Evolutionary conservation across 2,113 vertebrate genomes (phyloP), one percentile per base, ranked within the genome.

Genomic region (Anarrhichthys ocellatus): DNA sequence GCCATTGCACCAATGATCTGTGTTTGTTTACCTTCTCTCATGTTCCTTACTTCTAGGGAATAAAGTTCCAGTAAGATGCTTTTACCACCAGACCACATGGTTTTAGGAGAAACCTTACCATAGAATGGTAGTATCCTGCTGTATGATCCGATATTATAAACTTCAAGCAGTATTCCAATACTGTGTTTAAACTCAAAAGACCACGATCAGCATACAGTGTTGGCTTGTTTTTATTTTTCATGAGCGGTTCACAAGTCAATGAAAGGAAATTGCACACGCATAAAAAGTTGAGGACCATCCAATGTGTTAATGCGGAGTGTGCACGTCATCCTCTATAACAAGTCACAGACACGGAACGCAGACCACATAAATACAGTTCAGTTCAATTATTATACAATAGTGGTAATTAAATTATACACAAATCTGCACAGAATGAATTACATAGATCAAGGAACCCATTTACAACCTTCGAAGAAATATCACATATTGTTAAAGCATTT

Each of bases 281-380:
- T 63, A 73, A 82, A 89, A 86, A 73, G 88, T 87, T 54, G 58
- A 86, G 75, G 80, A 81, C 42, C 80, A 73, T 68, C 56, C 76
- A 63, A 59, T 64, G 66, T 59, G 46, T 82, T 67, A 34, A 74
- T 73, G 64, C 4, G 68, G 78, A 82, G 85, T 70, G 85, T 84
- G 83, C 82, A 85, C 42, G 76, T 88, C 27, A 34, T 84, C 70
- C 70, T 77, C 42, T 27, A 65, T 69, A 82, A 78, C 73, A 88
- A 83, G 88, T 77, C 87, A 91, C 56, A 59, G 54, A 58, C 88
- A 91, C 54, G 86, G 76, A 83, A 87, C 64, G 77, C 84, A 64
- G 70, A 85, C 73, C 85, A 92, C 87, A 93, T 92, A 93, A 93
- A 94, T 91, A 92, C 77, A 93, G 50, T 89, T 82, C 77, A 93